Evolutionary conservation across 1,140 invertebrate species (phyloP), one percentile per base, ranked within the genome.

Genomic region (Sarcophaga peregrina): DNA sequence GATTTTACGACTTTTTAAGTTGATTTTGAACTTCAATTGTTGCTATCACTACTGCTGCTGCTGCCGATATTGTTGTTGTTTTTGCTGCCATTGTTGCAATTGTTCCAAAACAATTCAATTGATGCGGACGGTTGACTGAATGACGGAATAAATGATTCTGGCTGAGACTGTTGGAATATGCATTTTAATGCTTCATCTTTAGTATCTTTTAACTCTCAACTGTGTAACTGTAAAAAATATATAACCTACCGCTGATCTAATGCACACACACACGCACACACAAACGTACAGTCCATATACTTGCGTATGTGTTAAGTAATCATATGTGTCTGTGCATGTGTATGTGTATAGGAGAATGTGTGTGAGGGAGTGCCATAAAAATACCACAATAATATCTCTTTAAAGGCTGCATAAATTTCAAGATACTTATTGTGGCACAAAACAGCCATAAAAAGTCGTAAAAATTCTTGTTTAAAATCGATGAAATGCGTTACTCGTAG

Each of bases 11-110:
- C 75, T 52, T 78, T 78, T 78, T 78, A 78, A 78, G 75, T 78
- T 78, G 75, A 78, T 78, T 78, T 78, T 78, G 75, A 78, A 78
- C 75, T 78, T 78, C 75, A 78, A 37, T 78, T 78, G 75, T 78
- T 78, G 75, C 75, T 78, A 37, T 37, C 25, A 37, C 25, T 37
- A 4, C 25, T 37, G 25, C 25, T 37, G 25, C 25, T 37, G 25
- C n/a, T n/a, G n/a, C n/a, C n/a, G n/a, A n/a, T n/a, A n/a, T n/a
- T n/a, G n/a, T n/a, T n/a, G n/a, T n/a, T n/a, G n/a, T n/a, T n/a
- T n/a, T n/a, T 37, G 25, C 25, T 37, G 25, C 25, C 4, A 4
- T 37, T 37, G 25, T 52, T 78, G 50, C 75, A 78, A 78, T 78
- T 78, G 75, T 52, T 78, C 62, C 20, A 20, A 68, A 68, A 68